phyloP scores from a whole-genome alignment of 2,888 invertebrate genomes.

The Dynastes tityus region DNA sequence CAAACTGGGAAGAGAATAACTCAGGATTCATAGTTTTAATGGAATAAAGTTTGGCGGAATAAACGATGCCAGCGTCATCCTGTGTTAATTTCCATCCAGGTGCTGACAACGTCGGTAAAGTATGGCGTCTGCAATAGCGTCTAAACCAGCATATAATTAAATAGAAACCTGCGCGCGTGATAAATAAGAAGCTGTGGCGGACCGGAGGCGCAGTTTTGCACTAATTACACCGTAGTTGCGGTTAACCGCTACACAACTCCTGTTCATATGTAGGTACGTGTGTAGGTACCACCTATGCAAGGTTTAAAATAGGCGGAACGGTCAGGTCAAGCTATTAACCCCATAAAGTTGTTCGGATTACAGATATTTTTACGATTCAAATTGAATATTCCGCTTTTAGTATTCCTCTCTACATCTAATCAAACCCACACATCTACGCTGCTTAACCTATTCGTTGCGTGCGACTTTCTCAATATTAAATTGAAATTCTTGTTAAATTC shows the following conservation, averaged over 20 bases:
- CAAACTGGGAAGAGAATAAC: not conserved
- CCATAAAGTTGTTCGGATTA: conserved; percentile 32
- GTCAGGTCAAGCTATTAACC: conserved; percentile 41
- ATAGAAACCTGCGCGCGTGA: conserved; percentile 20
- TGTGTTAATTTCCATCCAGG: conserved; percentile 21
- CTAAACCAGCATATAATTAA: conserved; percentile 37
- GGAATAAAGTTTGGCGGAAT: conserved; percentile 9
- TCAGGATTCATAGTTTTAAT: conserved; percentile 11
- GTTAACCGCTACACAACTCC: conserved; percentile 43
- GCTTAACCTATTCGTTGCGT: not conserved
- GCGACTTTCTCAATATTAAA: conserved; percentile 8
- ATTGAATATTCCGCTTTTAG: conserved; percentile 32
- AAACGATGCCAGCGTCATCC: conserved; percentile 12
- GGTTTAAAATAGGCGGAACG: conserved; percentile 23
- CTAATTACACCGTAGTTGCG: conserved; percentile 38
- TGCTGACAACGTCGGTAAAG: conserved; percentile 14
- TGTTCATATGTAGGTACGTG: not conserved
- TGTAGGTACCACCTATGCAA: conserved; percentile 18
- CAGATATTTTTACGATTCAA: conserved; percentile 32
- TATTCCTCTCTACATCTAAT: conserved; percentile 18
- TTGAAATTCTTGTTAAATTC: conserved; percentile 1
- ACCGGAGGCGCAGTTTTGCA: conserved; percentile 29
- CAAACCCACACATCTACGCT: conserved; percentile 1
- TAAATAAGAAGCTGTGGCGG: conserved; percentile 32
- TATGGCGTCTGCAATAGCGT: conserved; percentile 11